Percentiles rank a stretch among this genome's conserved stretches.
Evolutionary conservation across 2,797 vertebrate genomes (phyloP).

Genomic region (Erpetoichthys calabaricus): DNA sequence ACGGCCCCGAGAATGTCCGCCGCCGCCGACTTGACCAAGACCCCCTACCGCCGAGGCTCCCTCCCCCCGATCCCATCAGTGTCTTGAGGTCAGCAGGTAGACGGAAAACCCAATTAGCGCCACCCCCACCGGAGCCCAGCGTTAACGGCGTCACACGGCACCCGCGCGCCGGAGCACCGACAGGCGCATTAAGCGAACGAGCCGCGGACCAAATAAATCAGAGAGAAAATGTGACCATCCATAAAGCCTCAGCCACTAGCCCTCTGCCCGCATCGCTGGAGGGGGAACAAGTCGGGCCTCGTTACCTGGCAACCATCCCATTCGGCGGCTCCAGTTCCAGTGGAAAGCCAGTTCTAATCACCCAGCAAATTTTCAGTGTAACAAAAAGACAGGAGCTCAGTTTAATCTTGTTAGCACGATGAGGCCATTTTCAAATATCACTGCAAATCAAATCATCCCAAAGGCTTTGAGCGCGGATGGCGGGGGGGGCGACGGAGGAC

Average conservation of each 20-base stretch:
- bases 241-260: constrained; percentile 16
- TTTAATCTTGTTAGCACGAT: constrained; percentile 76
- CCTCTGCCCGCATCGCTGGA: constrained; percentile 34
- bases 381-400: constrained; percentile 64
- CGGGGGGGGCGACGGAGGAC: constrained; percentile 20
- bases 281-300: constrained; percentile 43
- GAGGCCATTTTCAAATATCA: constrained; percentile 78
- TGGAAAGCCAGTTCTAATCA: constrained; percentile 60
- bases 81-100: too few relatives aligned
- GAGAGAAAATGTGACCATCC: too few relatives aligned
- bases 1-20: too few relatives aligned
- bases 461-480: constrained; percentile 45
- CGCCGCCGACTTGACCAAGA: too few relatives aligned
- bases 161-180: too few relatives aligned
- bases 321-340: constrained; percentile 46
- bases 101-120: too few relatives aligned
- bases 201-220: too few relatives aligned
- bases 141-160: too few relatives aligned
- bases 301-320: constrained; percentile 69
- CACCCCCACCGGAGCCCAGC: too few relatives aligned
- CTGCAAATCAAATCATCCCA: constrained; percentile 74
- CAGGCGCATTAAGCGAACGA: too few relatives aligned
- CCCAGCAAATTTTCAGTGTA: constrained; percentile 60
- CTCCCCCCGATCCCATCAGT: too few relatives aligned
- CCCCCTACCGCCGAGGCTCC: too few relatives aligned